Evolutionary conservation across 2,888 invertebrate genomes (phyloP), one percentile per base, ranked within the genome.

Genomic region (Tetropium fuscum): DNA sequence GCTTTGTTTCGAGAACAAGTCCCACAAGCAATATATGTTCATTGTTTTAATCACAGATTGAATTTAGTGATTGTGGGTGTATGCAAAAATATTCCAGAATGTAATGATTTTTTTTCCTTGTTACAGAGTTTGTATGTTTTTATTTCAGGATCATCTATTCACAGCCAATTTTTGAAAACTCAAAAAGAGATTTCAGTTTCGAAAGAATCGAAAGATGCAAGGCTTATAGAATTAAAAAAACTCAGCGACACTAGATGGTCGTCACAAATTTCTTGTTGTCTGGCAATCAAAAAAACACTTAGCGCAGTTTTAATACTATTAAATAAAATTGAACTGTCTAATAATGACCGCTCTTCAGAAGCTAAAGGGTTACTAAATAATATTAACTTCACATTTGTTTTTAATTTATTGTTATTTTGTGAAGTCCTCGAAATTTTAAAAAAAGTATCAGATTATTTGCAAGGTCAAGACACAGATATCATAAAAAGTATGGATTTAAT

Each of bases 381-480:
- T 27, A 27, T 27, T 27, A 27, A 27, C 27, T 27, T 27, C 27
- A 27, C 27, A 27, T 27, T 27, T 27, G 7, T 27, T 27, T 27
- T 27, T 27, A 27, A 27, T 27, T 27, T 27, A 27, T 27, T 27
- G 27, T 27, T 40, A n/a, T 40, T 40, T 20, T 18, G 18, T 40
- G 20, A n/a, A 19, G 1, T 40, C 40, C 2, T 3, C n/a, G 6
- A n/a, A n/a, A n/a, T n/a, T n/a, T n/a, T n/a, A n/a, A n/a, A n/a
- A n/a, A n/a, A n/a, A n/a, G n/a, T n/a, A n/a, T n/a, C n/a, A n/a
- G n/a, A n/a, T n/a, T n/a, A n/a, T n/a, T n/a, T n/a, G n/a, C n/a
- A n/a, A n/a, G n/a, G n/a, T n/a, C n/a, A n/a, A n/a, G n/a, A n/a
- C n/a, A n/a, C n/a, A n/a, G n/a, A n/a, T n/a, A n/a, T n/a, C n/a